phyloP scores from a whole-genome alignment of 2,888 invertebrate genomes.

The Athalia rosae region DNA sequence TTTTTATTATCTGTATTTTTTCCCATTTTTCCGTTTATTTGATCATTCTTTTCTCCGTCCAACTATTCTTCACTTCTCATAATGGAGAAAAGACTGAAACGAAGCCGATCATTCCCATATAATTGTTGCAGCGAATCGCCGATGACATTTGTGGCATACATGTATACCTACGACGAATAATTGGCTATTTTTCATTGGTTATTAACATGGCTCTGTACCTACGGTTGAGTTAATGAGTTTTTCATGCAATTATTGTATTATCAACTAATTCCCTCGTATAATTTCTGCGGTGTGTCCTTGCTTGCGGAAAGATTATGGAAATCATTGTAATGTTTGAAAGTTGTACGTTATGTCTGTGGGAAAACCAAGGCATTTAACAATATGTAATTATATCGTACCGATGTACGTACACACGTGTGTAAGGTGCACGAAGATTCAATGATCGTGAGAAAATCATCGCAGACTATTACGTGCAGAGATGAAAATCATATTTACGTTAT shows the following conservation, averaged over 20 bases:
- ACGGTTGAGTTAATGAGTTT: conserved; percentile 12
- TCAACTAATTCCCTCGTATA: not conserved
- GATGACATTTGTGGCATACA: not conserved
- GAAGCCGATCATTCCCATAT: too few relatives aligned
- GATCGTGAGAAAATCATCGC: conserved; percentile 32
- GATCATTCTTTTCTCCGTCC: too few relatives aligned
- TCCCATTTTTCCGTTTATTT: not conserved
- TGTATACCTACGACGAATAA: not conserved
- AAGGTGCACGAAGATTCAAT: not conserved
- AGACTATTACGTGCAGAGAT: not conserved
- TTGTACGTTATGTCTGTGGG: conserved; percentile 48
- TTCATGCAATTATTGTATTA: conserved; percentile 24
- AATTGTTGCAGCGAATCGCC: not conserved
- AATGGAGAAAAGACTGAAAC: too few relatives aligned
- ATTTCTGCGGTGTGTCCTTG: conserved; percentile 24
- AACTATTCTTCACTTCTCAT: too few relatives aligned
- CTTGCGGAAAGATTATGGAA: not conserved
- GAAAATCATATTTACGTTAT: not conserved
- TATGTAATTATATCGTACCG: conserved; percentile 15
- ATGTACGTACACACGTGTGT: not conserved
- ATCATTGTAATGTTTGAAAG: conserved; percentile 16
- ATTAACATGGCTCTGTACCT: not conserved
- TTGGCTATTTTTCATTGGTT: not conserved
- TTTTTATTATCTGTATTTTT: not conserved
- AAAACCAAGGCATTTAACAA: conserved; percentile 53